Percentiles rank a stretch among this genome's conserved stretches.
These are phyloP conservation scores for Chalcis sispes DNA, from an alignment of 2,888 invertebrate species.

Conservation along the genomic window DNA sequence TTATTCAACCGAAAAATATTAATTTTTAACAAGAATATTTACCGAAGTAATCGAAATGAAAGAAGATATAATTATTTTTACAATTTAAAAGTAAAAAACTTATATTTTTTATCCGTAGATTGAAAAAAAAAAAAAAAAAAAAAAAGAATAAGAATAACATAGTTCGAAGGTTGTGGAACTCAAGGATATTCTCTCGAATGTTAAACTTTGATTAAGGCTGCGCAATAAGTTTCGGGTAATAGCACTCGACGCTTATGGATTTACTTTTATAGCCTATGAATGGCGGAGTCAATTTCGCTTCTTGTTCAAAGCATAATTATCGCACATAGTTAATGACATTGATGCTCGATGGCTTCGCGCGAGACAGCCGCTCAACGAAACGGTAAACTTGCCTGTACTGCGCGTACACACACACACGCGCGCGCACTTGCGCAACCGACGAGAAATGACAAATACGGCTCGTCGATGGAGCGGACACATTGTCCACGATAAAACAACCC, in stretches of 20 bases:
- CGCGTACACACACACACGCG: not conserved
- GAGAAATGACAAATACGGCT: not conserved
- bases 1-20: too few relatives aligned
- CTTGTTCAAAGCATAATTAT: slow-evolving; percentile 14
- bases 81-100: too few relatives aligned
- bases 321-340: slow-evolving; percentile 10
- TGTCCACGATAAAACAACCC: too few relatives aligned
- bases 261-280: not conserved
- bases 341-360: too few relatives aligned
- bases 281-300: not conserved
- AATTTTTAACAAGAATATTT: too few relatives aligned
- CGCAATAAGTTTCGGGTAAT: too few relatives aligned
- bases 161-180: too few relatives aligned
- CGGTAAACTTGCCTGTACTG: too few relatives aligned
- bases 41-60: too few relatives aligned
- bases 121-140: not conserved
- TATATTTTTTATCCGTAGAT: not conserved
- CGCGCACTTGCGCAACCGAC: not conserved
- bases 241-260: slow-evolving; percentile 17
- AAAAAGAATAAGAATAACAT: not conserved
- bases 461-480: too few relatives aligned
- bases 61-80: too few relatives aligned
- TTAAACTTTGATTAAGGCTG: not conserved
- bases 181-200: too few relatives aligned
- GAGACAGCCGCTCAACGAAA: slow-evolving; percentile 1